A percentile compares a stretch with the other conserved stretches of the same genome.
These are phyloP conservation scores for Carettochelys insculpta DNA, from an alignment of 2,113 vertebrate species.

Conservation along the genomic window DNA sequence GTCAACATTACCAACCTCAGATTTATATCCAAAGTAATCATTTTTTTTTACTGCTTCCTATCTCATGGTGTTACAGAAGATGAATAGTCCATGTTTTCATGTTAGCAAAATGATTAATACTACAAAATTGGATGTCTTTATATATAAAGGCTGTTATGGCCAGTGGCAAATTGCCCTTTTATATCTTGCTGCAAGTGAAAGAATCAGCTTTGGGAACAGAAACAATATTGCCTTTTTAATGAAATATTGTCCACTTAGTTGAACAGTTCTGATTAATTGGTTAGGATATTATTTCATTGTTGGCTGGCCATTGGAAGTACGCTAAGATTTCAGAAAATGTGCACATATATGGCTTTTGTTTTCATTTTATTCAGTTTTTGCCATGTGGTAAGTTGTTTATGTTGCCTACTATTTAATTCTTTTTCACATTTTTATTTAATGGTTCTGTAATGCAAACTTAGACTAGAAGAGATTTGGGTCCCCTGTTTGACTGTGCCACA, in stretches of 20 bases:
- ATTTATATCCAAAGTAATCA: background rate
- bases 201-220: conserved; percentile 24
- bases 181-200: background rate
- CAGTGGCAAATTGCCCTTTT: background rate
- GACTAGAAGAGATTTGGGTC: background rate
- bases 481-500: background rate
- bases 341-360: background rate
- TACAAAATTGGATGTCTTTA: background rate
- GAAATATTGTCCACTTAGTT: background rate
- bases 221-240: conserved; percentile 38
- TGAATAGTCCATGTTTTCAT: background rate
- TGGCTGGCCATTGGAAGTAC: background rate
- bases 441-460: background rate
- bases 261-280: background rate
- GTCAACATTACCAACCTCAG: background rate
- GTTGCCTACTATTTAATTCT: background rate
- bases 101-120: background rate
- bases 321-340: background rate
- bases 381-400: background rate
- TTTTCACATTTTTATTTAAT: background rate
- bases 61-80: background rate
- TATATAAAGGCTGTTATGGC: background rate
- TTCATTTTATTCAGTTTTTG: background rate
- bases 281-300: background rate
- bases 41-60: background rate